Conservation (phyloP, 92 coral and sea anemone genomes). For the Zoanthus solanderi region DNA sequence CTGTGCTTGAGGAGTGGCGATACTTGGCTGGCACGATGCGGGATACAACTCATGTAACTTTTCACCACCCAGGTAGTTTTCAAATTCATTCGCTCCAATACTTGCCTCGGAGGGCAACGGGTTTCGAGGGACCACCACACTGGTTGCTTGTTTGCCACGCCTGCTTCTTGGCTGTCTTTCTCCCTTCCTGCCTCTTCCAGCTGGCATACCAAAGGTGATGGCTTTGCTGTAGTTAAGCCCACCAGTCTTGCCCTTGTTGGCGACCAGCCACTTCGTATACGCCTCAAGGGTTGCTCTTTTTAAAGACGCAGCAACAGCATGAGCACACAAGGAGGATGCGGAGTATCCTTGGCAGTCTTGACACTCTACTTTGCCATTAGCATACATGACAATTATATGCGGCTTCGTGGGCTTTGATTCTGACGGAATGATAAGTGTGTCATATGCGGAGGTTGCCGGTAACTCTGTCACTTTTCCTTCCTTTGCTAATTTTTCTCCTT, state of each 20-base stretch:
- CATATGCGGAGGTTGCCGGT: conserved; percentile 52
- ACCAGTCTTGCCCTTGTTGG: conserved; percentile 35
- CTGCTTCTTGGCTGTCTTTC: too few relatives aligned
- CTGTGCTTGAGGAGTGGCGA: background rate
- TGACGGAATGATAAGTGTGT: conserved; percentile 56
- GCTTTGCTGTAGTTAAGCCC: conserved; percentile 36
- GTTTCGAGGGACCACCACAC: too few relatives aligned
- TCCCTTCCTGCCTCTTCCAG: conserved; percentile 31
- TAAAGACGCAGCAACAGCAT: conserved; percentile 50
- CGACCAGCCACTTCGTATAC: conserved; percentile 44
- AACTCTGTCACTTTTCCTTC: conserved; percentile 34
- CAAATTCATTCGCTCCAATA: too few relatives aligned
- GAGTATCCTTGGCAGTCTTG: conserved; percentile 67
- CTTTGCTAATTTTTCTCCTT: conserved; percentile 37
- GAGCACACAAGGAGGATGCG: conserved; percentile 44
- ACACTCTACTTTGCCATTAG: conserved; percentile 69
- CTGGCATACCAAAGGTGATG: conserved; percentile 45
- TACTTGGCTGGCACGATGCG: too few relatives aligned
- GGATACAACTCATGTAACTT: too few relatives aligned
- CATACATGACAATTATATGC: conserved; percentile 47
- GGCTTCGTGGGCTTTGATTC: conserved; percentile 60
- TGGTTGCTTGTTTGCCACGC: too few relatives aligned
- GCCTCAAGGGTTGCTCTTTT: conserved; percentile 26
- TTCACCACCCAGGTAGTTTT: too few relatives aligned
- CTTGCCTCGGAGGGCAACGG: too few relatives aligned